Percentiles rank a stretch among this genome's conserved stretches.
phyloP scores from a whole-genome alignment of 2,888 invertebrate species.

The Fragum whitleyi region DNA sequence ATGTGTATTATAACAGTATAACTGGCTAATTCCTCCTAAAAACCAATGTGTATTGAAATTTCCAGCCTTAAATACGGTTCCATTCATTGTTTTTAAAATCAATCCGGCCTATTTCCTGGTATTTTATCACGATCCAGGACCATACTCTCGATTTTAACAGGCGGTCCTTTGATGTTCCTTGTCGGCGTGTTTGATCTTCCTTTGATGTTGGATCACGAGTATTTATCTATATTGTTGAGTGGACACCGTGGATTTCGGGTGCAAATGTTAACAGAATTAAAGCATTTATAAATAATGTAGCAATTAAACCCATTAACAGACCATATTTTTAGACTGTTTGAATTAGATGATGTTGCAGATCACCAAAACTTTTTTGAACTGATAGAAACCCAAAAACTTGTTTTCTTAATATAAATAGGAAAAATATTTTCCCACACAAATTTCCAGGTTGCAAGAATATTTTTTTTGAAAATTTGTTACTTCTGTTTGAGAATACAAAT shows the following conservation, averaged over 20 bases:
- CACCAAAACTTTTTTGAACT: too few relatives aligned
- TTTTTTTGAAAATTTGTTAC: too few relatives aligned
- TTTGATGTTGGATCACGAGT: slow-evolving; percentile 6
- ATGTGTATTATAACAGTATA: not conserved
- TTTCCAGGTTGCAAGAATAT: too few relatives aligned
- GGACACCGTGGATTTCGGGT: slow-evolving; percentile 1
- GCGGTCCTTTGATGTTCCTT: not conserved
- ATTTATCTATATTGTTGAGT: slow-evolving; percentile 4
- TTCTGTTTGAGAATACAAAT: too few relatives aligned
- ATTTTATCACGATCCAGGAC: not conserved
- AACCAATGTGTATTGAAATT: slow-evolving; percentile 10
- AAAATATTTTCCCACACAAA: too few relatives aligned
- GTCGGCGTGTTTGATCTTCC: slow-evolving; percentile 3
- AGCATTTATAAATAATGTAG: not conserved
- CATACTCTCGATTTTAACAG: slow-evolving; percentile 7
- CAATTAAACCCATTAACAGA: not conserved
- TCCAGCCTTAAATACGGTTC: not conserved
- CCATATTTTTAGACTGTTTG: too few relatives aligned
- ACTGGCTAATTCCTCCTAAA: not conserved
- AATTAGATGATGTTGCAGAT: too few relatives aligned
- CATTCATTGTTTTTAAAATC: slow-evolving; percentile 15
- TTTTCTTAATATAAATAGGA: too few relatives aligned
- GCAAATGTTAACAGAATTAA: not conserved
- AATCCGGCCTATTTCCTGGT: not conserved
- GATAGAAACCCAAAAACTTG: too few relatives aligned